Base-by-base conservation (phyloP, 2,888 invertebrate genomes). In the Entomobrya proxima region DNA sequence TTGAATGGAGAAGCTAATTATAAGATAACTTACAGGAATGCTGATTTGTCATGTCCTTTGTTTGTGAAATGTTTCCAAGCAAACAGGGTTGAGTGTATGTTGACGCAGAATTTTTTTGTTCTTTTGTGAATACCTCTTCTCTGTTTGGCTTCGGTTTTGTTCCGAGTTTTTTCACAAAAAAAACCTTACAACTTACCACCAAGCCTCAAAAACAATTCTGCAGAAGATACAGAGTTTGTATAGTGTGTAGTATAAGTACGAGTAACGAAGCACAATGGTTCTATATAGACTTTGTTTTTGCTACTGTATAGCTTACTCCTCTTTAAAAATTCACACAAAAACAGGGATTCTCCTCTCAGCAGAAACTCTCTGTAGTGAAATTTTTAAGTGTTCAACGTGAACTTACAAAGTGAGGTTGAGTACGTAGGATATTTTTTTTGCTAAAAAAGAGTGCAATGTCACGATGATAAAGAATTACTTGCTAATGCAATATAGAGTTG, bases 21-120 rank as follows among this genome's bases (percentile, higher is more conserved):
- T 88, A 89, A 85, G 88, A 86, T 85, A 90, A 89, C 90, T 89
- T 90, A 90, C 90, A 88, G 88, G 88, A 89, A 90, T 89, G 88
- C 88, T 88, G 88, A 88, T 90, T 89, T 89, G 88, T 90, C 90
- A 90, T 90, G 89, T 89, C 88, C 88, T 89, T 85, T 87, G 85
- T 89, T 85, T 87, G 85, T 87, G 50, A 81, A 40, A 75, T 86
- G 81, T 30, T 64, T 78, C 77, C 78, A 32, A 77, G 85, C 67
- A n/a, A n/a, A n/a, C n/a, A n/a, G n/a, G n/a, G n/a, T n/a, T n/a
- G n/a, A n/a, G n/a, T n/a, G n/a, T n/a, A n/a, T n/a, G n/a, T n/a
- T n/a, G 75, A 75, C 64, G 84, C 24, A 37, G 32, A 76, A 30
- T 21, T 44, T 24, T 44, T 40, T 50, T 21, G 47, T 47, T 67